These are phyloP conservation scores for Conus canariensis DNA, from an alignment of 2,888 invertebrate species.

Conservation along the genomic window DNA sequence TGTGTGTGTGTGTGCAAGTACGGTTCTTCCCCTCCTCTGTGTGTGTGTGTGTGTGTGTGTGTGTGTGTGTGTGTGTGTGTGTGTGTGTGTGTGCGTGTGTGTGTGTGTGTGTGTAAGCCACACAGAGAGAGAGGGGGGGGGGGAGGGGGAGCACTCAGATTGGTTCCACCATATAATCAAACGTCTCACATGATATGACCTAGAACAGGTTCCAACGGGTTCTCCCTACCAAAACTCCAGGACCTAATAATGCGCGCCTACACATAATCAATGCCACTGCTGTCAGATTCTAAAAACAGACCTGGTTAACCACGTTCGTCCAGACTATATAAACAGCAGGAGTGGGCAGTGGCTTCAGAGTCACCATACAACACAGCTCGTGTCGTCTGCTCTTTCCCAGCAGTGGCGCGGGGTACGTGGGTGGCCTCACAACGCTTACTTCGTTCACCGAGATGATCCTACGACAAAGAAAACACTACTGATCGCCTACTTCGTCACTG, in stretches of 20 bases:
- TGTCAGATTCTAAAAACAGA: too few species aligned
- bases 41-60: too few species aligned
- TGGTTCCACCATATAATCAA: too few species aligned
- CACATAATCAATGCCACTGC: too few species aligned
- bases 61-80: background rate
- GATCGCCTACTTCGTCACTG: slow-evolving; percentile 25
- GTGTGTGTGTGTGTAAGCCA: background rate
- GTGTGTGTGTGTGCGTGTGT: background rate
- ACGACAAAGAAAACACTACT: background rate
- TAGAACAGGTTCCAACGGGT: too few species aligned
- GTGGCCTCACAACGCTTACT: slow-evolving; percentile 23
- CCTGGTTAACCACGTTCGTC: too few species aligned
- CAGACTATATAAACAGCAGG: too few species aligned
- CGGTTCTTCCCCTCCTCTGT: background rate
- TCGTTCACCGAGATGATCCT: background rate
- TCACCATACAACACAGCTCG: background rate
- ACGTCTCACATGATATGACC: too few species aligned
- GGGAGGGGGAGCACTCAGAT: too few species aligned
- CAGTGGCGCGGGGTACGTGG: background rate
- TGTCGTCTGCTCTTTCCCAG: background rate
- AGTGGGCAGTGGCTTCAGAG: too few species aligned
- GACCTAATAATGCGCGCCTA: too few species aligned
- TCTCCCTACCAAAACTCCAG: too few species aligned
- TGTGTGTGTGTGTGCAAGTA: background rate
- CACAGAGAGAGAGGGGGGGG: background rate